Conservation (phyloP, 2,113 vertebrate genomes). For the Daboia siamensis region DNA sequence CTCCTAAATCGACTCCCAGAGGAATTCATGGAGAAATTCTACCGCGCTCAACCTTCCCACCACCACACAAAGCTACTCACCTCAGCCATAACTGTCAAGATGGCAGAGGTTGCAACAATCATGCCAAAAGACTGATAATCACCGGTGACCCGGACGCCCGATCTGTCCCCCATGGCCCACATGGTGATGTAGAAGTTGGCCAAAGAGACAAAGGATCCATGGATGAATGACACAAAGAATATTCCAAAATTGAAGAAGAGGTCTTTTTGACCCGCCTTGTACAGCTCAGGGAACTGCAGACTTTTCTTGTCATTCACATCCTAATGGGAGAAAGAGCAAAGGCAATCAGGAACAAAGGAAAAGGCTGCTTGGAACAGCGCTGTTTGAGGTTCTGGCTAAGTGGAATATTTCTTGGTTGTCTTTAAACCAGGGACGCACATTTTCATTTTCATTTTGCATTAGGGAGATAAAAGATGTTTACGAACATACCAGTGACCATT, state of each 20-base stretch:
- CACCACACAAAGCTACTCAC: constrained; percentile 55
- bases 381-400: neutral
- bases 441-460: neutral
- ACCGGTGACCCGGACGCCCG: constrained; percentile 2
- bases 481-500: neutral
- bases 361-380: neutral
- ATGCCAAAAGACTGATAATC: constrained; percentile 84
- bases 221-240: constrained; percentile 69
- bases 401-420: neutral
- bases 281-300: constrained; percentile 78
- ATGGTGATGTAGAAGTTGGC: constrained; percentile 78
- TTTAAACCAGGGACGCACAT: neutral
- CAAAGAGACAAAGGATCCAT: constrained; percentile 76
- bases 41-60: neutral
- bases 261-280: constrained; percentile 71
- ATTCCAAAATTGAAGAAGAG: constrained; percentile 77
- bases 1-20: neutral
- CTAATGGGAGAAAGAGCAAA: constrained; percentile 54
- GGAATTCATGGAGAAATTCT: neutral
- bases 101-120: constrained; percentile 70
- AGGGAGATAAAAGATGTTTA: neutral
- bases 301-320: constrained; percentile 78
- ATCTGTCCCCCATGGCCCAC: constrained; percentile 66
- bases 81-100: constrained; percentile 78
- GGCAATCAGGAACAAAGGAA: neutral